Percentiles rank a stretch among this genome's conserved stretches.
phyloP scores from a whole-genome alignment of 2,797 vertebrate genomes.

The Halcyon badia region DNA sequence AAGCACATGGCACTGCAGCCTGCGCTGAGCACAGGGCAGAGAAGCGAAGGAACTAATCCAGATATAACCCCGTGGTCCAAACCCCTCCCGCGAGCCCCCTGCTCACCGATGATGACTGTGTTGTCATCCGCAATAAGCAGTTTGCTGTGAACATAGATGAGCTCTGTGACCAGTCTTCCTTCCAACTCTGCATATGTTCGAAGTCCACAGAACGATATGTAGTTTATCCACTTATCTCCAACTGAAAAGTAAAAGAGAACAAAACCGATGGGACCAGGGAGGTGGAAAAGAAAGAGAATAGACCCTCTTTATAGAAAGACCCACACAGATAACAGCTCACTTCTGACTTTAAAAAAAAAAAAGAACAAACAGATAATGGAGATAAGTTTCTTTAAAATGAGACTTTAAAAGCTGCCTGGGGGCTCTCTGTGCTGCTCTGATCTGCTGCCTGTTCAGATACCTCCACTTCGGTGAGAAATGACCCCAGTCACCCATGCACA shows the following conservation, averaged over 20 bases:
- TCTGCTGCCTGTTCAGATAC: neutral
- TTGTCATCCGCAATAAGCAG: constrained; percentile 95
- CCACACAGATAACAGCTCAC: neutral
- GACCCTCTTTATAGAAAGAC: neutral
- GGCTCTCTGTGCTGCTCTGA: neutral
- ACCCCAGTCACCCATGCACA: neutral
- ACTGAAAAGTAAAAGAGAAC: constrained; percentile 80
- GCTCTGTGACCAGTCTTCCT: constrained; percentile 91
- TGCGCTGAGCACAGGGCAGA: neutral
- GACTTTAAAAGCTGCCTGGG: neutral
- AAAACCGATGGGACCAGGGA: neutral
- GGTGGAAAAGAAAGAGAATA: neutral
- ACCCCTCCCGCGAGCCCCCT: neutral
- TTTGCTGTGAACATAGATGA: constrained; percentile 98
- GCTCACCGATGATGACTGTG: constrained; percentile 95
- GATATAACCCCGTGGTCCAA: neutral
- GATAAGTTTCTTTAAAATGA: neutral
- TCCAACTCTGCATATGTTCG: constrained; percentile 92
- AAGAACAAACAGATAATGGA: neutral
- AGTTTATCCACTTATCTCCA: constrained; percentile 95
- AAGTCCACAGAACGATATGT: constrained; percentile 93
- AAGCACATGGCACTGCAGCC: neutral
- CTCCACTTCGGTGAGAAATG: neutral
- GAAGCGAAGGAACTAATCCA: neutral
- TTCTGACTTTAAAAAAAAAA: neutral